These are phyloP conservation scores for Lasioglossum villosulum DNA, from an alignment of 2,888 invertebrate species.

Conservation along the genomic window DNA sequence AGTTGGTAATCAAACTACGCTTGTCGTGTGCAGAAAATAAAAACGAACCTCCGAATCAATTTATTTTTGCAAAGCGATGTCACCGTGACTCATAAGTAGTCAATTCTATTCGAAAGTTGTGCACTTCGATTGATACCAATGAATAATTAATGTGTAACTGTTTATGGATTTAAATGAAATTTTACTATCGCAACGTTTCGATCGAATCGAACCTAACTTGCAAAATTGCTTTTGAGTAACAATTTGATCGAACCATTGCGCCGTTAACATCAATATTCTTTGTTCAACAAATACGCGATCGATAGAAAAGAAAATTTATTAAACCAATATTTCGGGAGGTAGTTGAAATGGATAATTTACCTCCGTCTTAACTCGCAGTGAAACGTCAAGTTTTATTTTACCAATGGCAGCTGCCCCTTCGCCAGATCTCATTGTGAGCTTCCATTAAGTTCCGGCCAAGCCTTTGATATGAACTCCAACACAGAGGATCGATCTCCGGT, in stretches of 20 bases:
- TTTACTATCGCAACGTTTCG: too few relatives aligned
- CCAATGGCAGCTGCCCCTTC: not conserved
- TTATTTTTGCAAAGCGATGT: not conserved
- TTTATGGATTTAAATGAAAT: too few relatives aligned
- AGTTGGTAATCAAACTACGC: not conserved
- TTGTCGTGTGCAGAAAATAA: not conserved
- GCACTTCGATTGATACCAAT: too few relatives aligned
- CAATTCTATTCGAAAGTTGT: too few relatives aligned
- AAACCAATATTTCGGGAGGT: not conserved
- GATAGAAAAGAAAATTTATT: too few relatives aligned
- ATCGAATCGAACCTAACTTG: too few relatives aligned
- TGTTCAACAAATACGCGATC: too few relatives aligned
- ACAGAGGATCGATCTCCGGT: not conserved
- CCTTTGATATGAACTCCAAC: slow-evolving; percentile 15
- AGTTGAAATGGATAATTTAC: not conserved
- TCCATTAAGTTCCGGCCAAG: not conserved
- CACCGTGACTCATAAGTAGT: too few relatives aligned
- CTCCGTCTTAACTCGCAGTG: not conserved
- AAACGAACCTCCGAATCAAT: not conserved
- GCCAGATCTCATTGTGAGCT: not conserved
- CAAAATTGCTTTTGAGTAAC: too few relatives aligned
- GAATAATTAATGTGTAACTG: too few relatives aligned
- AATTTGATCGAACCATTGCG: too few relatives aligned
- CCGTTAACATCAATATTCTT: too few relatives aligned
- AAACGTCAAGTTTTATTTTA: not conserved